Percentiles rank a stretch among this genome's conserved stretches.
These are phyloP conservation scores for Diarsia dahlii DNA, from an alignment of 2,888 invertebrate genomes.

Conservation along the genomic window DNA sequence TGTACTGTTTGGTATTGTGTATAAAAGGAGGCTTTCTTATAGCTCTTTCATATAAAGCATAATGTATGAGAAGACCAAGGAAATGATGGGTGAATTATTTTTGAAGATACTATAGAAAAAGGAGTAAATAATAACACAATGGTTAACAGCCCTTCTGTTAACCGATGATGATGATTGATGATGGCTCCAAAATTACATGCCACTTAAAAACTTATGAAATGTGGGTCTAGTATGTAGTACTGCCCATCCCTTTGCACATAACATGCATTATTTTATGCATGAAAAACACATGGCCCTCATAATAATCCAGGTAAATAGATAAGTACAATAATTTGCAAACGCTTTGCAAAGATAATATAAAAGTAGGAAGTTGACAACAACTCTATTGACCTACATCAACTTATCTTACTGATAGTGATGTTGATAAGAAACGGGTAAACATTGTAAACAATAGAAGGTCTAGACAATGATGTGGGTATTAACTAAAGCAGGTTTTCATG, in stretches of 20 bases:
- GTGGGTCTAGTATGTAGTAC: neutral
- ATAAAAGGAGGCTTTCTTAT: too few species aligned
- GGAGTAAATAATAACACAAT: too few species aligned
- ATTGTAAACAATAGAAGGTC: slow-evolving; percentile 35
- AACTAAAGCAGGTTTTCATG: neutral
- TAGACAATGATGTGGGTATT: slow-evolving; percentile 36
- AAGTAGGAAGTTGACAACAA: slow-evolving; percentile 41
- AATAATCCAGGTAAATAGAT: slow-evolving; percentile 29
- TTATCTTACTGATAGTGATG: slow-evolving; percentile 48
- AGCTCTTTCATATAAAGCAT: neutral
- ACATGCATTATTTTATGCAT: neutral
- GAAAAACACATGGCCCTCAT: neutral
- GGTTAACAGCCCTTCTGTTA: too few species aligned
- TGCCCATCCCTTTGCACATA: neutral
- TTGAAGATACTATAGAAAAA: too few species aligned
- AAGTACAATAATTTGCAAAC: slow-evolving; percentile 29
- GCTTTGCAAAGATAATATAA: slow-evolving; percentile 18
- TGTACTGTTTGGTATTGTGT: too few species aligned
- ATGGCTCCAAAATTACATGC: too few species aligned
- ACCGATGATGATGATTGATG: too few species aligned
- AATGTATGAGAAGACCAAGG: neutral
- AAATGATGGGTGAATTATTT: too few species aligned
- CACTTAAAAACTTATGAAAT: neutral
- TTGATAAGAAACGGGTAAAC: slow-evolving; percentile 17
- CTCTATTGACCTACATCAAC: slow-evolving; percentile 47